Evolutionary conservation across 2,113 vertebrate genomes (phyloP), one percentile per base, ranked within the genome.

Genomic region (Clarias magur): DNA sequence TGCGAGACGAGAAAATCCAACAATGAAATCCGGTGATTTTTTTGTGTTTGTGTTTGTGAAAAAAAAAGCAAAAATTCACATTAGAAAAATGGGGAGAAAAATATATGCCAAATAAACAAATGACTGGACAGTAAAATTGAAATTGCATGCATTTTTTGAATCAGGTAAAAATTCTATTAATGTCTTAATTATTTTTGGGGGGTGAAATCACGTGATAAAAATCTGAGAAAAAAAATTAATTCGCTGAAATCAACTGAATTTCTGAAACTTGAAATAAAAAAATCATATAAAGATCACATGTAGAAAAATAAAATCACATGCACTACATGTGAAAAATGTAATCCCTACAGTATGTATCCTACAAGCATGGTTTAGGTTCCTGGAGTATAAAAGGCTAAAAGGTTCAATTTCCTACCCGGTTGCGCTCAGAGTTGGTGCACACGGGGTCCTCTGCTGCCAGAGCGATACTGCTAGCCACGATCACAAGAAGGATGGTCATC

Each of bases 401-500:
- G 8, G 3, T 21, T 17, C 30, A 54, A 53, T 12, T 70, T 38
- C 94, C 95, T 92, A 99, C 98, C 94, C 96, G 98, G 93, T 99
- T 99, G 87, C 98, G 96, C 84, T 99, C 96, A 0, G 98, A 99
- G 93, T 97, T 98, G 92, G 97, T 97, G 88, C 96, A 95, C 81
- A 99, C 98, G 0, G 98, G 98, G 88, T 99, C 98, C 92, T 99
- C 98, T 0, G 98, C 98, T 0, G 98, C 98, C 84, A 99, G 93
- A 25, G 98, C 98, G 0, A 99, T 98, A 95, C 98, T 99, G 95
- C 98, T 99, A 38, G 98, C 97, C 1, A 98, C 98, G 0, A 99
- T 99, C 93, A 99, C 98, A 80, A 99, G 95, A 1, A 99, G 97
- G 91, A 99, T 99, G 93, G 96, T 96, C 97, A 99, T 99, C 96